phyloP scores from a whole-genome alignment of 2,888 invertebrate genomes.

The Camptogramma bilineatum region DNA sequence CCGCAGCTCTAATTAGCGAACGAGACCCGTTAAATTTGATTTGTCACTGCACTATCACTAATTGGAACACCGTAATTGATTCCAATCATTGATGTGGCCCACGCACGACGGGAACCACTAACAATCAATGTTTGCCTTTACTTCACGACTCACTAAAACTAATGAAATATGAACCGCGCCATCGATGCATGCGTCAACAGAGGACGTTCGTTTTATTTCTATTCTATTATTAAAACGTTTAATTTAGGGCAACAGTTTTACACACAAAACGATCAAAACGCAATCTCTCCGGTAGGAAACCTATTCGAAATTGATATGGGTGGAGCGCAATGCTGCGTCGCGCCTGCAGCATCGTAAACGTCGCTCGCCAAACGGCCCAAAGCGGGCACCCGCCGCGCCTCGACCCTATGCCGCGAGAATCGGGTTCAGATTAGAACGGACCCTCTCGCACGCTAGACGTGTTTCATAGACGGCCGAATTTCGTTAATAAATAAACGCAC shows the following conservation, averaged over 20 bases:
- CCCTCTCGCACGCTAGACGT: slow-evolving; percentile 54
- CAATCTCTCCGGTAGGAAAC: slow-evolving; percentile 81
- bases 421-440: slow-evolving; percentile 50
- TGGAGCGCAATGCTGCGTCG: slow-evolving; percentile 78
- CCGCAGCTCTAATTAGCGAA: slow-evolving; percentile 79
- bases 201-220: slow-evolving; percentile 72
- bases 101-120: slow-evolving; percentile 48
- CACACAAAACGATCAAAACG: slow-evolving; percentile 83
- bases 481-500: slow-evolving; percentile 85
- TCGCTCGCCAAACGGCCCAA: slow-evolving; percentile 61
- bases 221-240: slow-evolving; percentile 84
- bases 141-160: slow-evolving; percentile 61
- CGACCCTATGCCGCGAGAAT: slow-evolving; percentile 55
- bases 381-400: slow-evolving; percentile 44
- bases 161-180: slow-evolving; percentile 71
- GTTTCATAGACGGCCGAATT: slow-evolving; percentile 79
- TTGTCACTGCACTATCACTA: slow-evolving; percentile 79
- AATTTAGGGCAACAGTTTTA: slow-evolving; percentile 84
- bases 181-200: slow-evolving; percentile 69
- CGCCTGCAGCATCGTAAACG: slow-evolving; percentile 82
- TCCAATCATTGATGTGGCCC: slow-evolving; percentile 60
- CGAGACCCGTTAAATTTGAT: slow-evolving; percentile 75
- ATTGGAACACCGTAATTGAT: slow-evolving; percentile 78
- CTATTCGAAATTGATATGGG: slow-evolving; percentile 85
- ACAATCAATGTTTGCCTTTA: slow-evolving; percentile 60